Conservation (phyloP, 2,888 invertebrate species). For the Drosophila vallismaia region DNA sequence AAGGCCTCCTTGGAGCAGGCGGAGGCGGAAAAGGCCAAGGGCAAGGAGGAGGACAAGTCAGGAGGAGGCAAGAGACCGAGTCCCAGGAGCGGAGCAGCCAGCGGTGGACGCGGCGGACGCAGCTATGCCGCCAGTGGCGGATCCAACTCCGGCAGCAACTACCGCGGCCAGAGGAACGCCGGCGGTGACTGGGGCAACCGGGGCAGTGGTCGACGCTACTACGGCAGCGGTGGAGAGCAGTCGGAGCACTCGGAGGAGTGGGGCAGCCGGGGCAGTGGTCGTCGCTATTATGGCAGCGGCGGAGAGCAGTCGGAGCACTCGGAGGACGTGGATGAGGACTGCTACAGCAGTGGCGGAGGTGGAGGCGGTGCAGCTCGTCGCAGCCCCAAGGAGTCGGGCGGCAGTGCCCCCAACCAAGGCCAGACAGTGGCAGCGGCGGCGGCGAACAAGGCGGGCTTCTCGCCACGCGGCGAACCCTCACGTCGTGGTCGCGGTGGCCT, state of each 20-base stretch:
- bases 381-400: constrained; percentile 82
- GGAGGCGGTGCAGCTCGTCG: constrained; percentile 85
- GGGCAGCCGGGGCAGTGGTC: constrained; percentile 81
- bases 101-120: constrained; percentile 52
- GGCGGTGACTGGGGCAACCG: constrained; percentile 83
- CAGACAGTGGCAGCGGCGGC: constrained; percentile 41
- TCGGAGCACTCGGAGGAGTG: constrained; percentile 89
- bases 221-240: constrained; percentile 81
- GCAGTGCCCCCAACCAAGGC: constrained; percentile 48
- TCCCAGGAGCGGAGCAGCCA: constrained; percentile 23
- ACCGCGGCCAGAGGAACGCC: constrained; percentile 83
- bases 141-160: constrained; percentile 84
- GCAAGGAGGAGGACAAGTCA: constrained; percentile 45
- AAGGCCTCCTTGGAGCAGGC: constrained; percentile 42
- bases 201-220: constrained; percentile 65
- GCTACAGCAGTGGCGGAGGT: constrained; percentile 82
- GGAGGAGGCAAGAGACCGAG: constrained; percentile 43
- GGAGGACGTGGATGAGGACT: constrained; percentile 90
- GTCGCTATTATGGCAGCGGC: constrained; percentile 78
- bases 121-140: constrained; percentile 62
- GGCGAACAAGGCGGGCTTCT: constrained; percentile 88
- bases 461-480: constrained; percentile 95
- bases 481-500: constrained; percentile 89
- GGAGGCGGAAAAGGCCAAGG: constrained; percentile 42
- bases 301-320: constrained; percentile 87